These are phyloP conservation scores for Spodoptera exigua DNA, from an alignment of 2,888 invertebrate species.

Conservation along the genomic window DNA sequence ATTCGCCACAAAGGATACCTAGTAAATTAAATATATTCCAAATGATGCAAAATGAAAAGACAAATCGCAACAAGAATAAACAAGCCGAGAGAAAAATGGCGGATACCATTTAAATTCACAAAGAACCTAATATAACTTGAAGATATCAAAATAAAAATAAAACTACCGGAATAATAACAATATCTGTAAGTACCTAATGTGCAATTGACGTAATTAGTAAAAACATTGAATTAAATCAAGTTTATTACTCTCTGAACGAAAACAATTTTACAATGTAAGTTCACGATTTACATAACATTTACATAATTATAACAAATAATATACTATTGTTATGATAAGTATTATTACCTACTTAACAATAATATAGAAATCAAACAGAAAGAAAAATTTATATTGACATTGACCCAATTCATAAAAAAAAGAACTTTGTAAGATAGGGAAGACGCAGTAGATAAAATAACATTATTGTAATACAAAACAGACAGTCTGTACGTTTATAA, in stretches of 20 bases:
- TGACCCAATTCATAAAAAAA: conserved; percentile 36
- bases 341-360: conserved; percentile 8
- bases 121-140: not conserved
- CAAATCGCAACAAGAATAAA: not conserved
- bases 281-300: conserved; percentile 25
- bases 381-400: conserved; percentile 28
- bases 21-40: too few relatives aligned
- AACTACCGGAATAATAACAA: conserved; percentile 10
- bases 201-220: conserved; percentile 23
- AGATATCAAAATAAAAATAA: not conserved
- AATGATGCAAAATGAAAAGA: too few relatives aligned
- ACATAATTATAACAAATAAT: conserved; percentile 9
- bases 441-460: conserved; percentile 29
- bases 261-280: conserved; percentile 13
- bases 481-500: not conserved
- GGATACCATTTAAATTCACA: not conserved
- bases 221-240: conserved; percentile 25
- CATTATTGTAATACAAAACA: conserved; percentile 12
- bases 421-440: conserved; percentile 22
- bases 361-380: conserved; percentile 7
- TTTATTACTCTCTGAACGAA: conserved; percentile 15
- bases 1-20: too few relatives aligned
- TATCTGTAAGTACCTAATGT: conserved; percentile 3
- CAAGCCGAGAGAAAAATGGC: too few relatives aligned
- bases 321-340: conserved; percentile 11